These are phyloP conservation scores for Bucorvus abyssinicus DNA, from an alignment of 2,797 vertebrate species.

Conservation along the genomic window DNA sequence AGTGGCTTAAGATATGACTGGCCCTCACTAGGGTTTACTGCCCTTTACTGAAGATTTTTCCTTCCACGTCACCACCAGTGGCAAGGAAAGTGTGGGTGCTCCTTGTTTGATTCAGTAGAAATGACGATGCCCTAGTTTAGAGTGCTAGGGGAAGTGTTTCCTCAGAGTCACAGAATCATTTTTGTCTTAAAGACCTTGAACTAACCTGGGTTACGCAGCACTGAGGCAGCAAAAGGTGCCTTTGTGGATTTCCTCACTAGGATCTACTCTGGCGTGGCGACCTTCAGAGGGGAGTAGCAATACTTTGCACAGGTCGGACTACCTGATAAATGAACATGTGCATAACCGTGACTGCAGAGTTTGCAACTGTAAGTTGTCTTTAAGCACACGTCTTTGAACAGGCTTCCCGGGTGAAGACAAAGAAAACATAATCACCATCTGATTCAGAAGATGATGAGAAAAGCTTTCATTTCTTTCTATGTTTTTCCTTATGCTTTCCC, in stretches of 20 bases:
- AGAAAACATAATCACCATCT: not conserved
- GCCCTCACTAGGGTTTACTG: not conserved
- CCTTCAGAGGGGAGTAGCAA: not conserved
- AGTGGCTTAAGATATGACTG: not conserved
- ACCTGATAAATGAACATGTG: not conserved
- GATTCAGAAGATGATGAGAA: not conserved
- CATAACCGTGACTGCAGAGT: not conserved
- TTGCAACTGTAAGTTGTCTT: not conserved
- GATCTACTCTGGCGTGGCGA: not conserved
- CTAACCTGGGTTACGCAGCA: fast-evolving
- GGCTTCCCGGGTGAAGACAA: not conserved
- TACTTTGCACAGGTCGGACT: not conserved
- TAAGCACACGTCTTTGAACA: not conserved
- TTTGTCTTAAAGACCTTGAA: not conserved
- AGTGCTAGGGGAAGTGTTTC: not conserved
- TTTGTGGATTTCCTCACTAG: not conserved
- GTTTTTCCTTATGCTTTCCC: not conserved
- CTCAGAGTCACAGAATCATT: too few relatives aligned
- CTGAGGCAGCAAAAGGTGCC: not conserved
- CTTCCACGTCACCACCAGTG: not conserved
- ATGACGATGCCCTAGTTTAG: not conserved
- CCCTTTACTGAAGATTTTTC: not conserved
- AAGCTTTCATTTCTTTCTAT: not conserved
- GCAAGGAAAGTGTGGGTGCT: not conserved
- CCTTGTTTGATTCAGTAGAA: not conserved